phyloP scores from a whole-genome alignment of 1,140 invertebrate genomes.

The Trigoniulus corallinus region DNA sequence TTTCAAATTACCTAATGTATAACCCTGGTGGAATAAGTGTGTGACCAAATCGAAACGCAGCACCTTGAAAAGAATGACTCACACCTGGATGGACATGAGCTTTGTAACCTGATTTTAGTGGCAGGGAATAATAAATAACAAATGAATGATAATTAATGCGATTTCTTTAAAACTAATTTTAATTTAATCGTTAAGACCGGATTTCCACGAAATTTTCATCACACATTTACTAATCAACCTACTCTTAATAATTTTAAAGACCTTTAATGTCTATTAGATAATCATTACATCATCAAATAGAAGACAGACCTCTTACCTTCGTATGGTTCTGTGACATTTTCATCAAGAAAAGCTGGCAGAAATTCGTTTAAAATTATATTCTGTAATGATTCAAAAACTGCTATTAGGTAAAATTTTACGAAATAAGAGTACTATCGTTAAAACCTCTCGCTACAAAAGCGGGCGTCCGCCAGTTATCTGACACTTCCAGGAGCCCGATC shows the following conservation, averaged over 20 bases:
- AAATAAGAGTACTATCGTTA: no score
- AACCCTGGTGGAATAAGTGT: slow-evolving; percentile 88
- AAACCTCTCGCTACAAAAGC: no score
- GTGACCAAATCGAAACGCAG: slow-evolving; percentile 93
- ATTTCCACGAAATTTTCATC: not conserved
- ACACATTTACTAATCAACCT: not conserved
- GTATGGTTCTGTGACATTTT: slow-evolving; percentile 38
- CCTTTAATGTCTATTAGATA: not conserved
- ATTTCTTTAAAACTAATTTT: no score
- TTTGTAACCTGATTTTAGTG: slow-evolving; percentile 65
- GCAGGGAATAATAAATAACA: no score
- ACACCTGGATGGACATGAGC: slow-evolving; percentile 87
- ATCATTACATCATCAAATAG: not conserved
- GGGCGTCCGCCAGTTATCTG: no score
- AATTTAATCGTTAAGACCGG: no score
- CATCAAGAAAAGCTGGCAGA: slow-evolving; percentile 67
- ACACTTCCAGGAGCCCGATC: no score
- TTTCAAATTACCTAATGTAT: slow-evolving; percentile 36
- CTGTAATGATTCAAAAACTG: slow-evolving; percentile 35
- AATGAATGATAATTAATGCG: no score
- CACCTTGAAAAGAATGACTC: slow-evolving; percentile 91
- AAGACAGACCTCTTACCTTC: slow-evolving; percentile 21
- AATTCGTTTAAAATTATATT: slow-evolving; percentile 96
- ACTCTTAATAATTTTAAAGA: not conserved
- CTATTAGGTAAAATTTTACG: slow-evolving; percentile 1